Percentiles rank a stretch among this genome's conserved stretches.
These are phyloP conservation scores for Marisa cornuarietis DNA, from an alignment of 1,140 invertebrate species.

Conservation along the genomic window DNA sequence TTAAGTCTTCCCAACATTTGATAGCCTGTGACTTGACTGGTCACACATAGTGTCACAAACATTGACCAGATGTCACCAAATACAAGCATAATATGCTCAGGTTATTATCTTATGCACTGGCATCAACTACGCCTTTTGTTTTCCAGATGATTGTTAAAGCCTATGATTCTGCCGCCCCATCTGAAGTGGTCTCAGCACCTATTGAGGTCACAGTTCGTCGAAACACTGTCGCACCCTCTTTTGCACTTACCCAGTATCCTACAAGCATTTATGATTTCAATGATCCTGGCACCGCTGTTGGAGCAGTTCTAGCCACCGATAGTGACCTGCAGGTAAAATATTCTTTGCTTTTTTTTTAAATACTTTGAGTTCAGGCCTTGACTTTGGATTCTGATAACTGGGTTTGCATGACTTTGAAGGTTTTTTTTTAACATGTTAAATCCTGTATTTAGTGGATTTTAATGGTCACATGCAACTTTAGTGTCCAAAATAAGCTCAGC, in stretches of 20 bases:
- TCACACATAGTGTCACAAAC: too few species aligned
- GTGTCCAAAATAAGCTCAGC: too few species aligned
- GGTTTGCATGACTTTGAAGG: too few species aligned
- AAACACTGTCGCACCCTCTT: conserved; percentile 89
- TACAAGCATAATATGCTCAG: too few species aligned
- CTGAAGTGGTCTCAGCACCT: conserved; percentile 34
- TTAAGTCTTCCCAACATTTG: too few species aligned
- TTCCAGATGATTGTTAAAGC: conserved; percentile 55
- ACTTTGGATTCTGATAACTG: too few species aligned
- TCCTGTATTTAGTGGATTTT: conserved; percentile 9
- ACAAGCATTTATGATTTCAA: conserved; percentile 46
- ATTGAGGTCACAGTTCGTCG: conserved; percentile 47
- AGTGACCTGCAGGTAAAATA: conserved; percentile 48
- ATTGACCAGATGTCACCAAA: too few species aligned
- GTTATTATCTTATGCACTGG: too few species aligned
- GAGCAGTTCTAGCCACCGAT: conserved; percentile 51
- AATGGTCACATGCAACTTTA: too few species aligned
- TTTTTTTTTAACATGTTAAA: neutral
- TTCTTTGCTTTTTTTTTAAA: neutral
- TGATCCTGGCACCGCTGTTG: conserved; percentile 43
- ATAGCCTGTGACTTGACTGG: too few species aligned
- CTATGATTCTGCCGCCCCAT: conserved; percentile 45
- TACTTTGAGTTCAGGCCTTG: neutral
- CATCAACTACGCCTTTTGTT: conserved; percentile 10
- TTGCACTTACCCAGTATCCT: conserved; percentile 68